phyloP scores from a whole-genome alignment of 2,888 invertebrate genomes.

The Cosmorhoe ocellata region DNA sequence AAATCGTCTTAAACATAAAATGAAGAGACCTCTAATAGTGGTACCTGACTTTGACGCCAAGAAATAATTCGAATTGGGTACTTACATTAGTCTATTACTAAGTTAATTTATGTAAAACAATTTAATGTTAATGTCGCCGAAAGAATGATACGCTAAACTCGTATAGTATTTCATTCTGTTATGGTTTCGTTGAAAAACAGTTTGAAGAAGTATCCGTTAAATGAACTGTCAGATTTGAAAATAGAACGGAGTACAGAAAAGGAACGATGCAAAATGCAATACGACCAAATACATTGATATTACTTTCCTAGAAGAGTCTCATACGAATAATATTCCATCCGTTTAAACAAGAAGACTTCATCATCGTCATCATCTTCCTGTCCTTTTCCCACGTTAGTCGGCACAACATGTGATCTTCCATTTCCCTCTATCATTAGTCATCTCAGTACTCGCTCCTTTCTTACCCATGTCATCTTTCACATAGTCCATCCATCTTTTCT shows the following conservation, averaged over 20 bases:
- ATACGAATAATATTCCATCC: neutral
- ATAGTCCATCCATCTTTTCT: too few relatives aligned
- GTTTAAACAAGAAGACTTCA: too few relatives aligned
- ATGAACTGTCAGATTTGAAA: constrained; percentile 32
- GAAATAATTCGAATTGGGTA: constrained; percentile 45
- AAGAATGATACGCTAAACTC: constrained; percentile 13
- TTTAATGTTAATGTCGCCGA: constrained; percentile 19
- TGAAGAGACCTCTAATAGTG: constrained; percentile 47
- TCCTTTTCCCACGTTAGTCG: too few relatives aligned
- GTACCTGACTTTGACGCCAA: constrained; percentile 54
- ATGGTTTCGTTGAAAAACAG: neutral
- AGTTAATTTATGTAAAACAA: constrained; percentile 29
- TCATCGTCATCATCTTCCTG: too few relatives aligned
- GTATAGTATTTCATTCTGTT: too few relatives aligned
- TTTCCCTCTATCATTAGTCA: too few relatives aligned
- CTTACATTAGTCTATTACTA: constrained; percentile 22
- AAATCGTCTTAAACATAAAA: constrained; percentile 62
- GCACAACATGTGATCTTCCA: too few relatives aligned
- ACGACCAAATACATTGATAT: neutral
- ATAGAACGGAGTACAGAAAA: constrained; percentile 27
- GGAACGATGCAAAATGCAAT: constrained; percentile 21
- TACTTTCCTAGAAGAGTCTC: constrained; percentile 4
- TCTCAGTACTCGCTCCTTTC: too few relatives aligned
- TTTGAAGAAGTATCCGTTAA: constrained; percentile 15
- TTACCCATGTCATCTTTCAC: too few relatives aligned